phyloP scores from a whole-genome alignment of 30 jellyfish, hydroid and myxozoan species.

The Aurelia coerulea region DNA sequence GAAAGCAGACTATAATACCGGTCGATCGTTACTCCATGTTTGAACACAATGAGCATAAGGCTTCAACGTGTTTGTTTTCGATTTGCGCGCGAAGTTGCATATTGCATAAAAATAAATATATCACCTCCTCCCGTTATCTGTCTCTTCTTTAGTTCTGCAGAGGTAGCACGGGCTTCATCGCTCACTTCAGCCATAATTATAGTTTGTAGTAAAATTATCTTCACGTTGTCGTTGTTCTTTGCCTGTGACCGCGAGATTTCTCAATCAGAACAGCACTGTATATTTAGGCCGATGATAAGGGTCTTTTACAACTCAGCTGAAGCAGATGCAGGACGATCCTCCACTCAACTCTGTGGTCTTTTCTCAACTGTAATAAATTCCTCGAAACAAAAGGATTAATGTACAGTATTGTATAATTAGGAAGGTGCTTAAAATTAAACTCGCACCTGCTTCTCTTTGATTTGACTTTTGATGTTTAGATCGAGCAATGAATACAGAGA shows the following conservation, averaged over 20 bases:
- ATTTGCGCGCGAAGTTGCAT: no score
- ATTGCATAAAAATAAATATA: no score
- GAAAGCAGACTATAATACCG: no score
- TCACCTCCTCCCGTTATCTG: constrained; percentile 57
- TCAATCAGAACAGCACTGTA: not conserved
- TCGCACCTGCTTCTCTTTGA: constrained; percentile 6
- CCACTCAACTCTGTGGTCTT: not conserved
- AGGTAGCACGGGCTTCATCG: constrained; percentile 48
- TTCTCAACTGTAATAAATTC: not conserved
- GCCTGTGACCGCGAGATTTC: not conserved
- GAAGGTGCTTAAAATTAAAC: not conserved
- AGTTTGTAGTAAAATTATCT: not conserved
- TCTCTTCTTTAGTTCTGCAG: constrained; percentile 45
- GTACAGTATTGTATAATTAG: not conserved
- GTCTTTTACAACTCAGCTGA: not conserved
- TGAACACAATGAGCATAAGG: no score
- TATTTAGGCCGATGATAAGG: not conserved
- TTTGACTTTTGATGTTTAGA: not conserved
- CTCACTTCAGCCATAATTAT: constrained; percentile 4
- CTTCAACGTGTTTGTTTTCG: no score
- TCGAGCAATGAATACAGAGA: not conserved
- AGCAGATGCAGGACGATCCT: not conserved
- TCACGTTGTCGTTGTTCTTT: not conserved
- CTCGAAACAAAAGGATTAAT: not conserved
- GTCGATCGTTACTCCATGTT: no score